These are phyloP conservation scores for Geothlypis trichas DNA, from an alignment of 2,113 vertebrate species.

Conservation along the genomic window DNA sequence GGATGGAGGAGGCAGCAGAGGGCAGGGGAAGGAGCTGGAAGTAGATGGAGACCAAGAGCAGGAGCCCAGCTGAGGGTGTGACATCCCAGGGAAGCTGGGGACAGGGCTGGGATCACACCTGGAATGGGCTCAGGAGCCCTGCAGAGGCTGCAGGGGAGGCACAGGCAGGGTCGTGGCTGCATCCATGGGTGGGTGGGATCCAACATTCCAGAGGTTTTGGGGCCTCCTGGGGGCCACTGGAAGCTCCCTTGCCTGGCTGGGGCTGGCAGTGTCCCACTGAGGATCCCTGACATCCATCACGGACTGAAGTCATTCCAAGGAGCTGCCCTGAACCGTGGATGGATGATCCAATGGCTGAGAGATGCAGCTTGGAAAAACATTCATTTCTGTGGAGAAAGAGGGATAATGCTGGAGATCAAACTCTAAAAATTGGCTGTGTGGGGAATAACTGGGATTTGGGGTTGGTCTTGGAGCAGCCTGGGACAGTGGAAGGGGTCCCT, in stretches of 20 bases:
- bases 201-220: background rate
- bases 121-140: background rate
- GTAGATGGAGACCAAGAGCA: background rate
- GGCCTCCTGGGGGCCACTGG: background rate
- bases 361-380: background rate
- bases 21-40: background rate
- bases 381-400: background rate
- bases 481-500: background rate
- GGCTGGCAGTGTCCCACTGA: background rate
- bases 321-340: background rate
- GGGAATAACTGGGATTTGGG: background rate
- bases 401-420: background rate
- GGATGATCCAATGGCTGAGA: background rate
- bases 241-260: background rate
- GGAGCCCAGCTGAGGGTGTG: background rate
- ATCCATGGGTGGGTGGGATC: background rate
- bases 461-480: background rate
- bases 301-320: background rate
- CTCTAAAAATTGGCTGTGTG: background rate
- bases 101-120: background rate
- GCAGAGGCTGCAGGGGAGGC: fast-evolving
- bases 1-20: background rate
- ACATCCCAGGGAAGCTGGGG: background rate
- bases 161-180: fast-evolving
- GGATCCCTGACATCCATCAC: background rate